Evolutionary conservation across 1,140 invertebrate species (phyloP), one percentile per base, ranked within the genome.

Genomic region (Drosophila punjabiensis): DNA sequence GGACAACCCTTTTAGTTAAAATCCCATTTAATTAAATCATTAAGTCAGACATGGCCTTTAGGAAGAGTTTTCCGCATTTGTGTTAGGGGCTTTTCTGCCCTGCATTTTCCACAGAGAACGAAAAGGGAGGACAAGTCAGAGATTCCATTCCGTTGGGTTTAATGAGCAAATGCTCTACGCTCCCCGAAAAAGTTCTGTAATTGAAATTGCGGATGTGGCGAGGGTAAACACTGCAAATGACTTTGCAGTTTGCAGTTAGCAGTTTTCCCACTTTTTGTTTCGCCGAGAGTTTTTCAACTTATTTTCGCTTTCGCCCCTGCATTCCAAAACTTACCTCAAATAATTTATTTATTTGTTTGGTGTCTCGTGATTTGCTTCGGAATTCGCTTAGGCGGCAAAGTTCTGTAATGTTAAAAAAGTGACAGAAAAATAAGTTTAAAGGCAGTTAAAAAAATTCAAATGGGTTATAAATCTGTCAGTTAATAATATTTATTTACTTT

Each of bases 21-120:
- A 70, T 66, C 70, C 70, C 69, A 61, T 80, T 82, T 88, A 84
- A 88, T 88, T 88, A 81, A 81, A 89, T 83, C 74, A 88, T 84
- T 79, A 71, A 71, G 50, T 43, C 50, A 63, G 77, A 50, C 67
- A 69, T 73, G 52, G 61, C 58, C 67, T 77, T 77, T 80, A 69
- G 41, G 30, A 24, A 56, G 50, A 70, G 53, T 39, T 74, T 52
- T 41, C n/a, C 67, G 30, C 62, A 66, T 68, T 68, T 68, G 66
- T 48, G 10, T 48, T 67, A 28, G 20, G 8, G 41, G 30, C 37
- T 37, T 56, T 56, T 39, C n/a, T n/a, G n/a, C n/a, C 33, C 53
- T n/a, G 18, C 20, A 56, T 37, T 56, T 56, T 37, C 53, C 53
- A 3, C 33, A 58, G 8, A 62, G 50, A 62, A 13, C 45, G 45